Evolutionary conservation across 2,113 vertebrate genomes (phyloP), one percentile per base, ranked within the genome.

Genomic region (Scatophagus argus): DNA sequence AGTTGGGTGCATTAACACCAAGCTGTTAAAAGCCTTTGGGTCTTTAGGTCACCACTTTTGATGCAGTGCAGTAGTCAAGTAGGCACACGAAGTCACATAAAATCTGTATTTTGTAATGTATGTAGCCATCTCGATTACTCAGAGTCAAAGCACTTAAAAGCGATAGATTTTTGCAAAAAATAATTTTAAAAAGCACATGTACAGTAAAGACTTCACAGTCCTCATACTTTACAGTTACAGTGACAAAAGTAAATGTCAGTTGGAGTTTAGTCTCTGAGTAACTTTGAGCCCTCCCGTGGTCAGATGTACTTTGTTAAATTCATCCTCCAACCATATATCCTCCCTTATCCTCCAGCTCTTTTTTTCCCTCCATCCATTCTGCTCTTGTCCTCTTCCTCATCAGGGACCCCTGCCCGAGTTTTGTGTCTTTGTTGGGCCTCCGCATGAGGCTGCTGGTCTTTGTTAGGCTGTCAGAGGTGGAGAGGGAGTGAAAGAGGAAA

Each of bases 391-490:
- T 73, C 39, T 62, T 74, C 80, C 78, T 79, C 72, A 31, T 58
- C 41, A 2, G 36, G 82, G 83, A 84, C 89, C 88, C 87, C 88
- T 76, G 80, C 74, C 85, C 0, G 77, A 60, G 82, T 79, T 90
- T 87, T 89, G 86, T 87, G 79, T 80, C 87, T 92, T 92, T 92
- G 90, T 91, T 52, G 34, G 76, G 74, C 76, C 88, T 79, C 87
- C 2, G 21, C 86, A 27, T 87, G 85, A 83, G 85, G 81, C 77
- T 79, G 67, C 81, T 59, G 74, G 71, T 34, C 85, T 90, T 93
- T 93, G 89, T 93, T 80, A 3, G 68, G 51, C 74, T 90, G 90
- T 91, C 92, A 71, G 84, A 82, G 87, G 89, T 89, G 54, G 70
- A 62, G 86, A 9, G 74, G 39, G 52, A 63, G 75, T 11, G 49